Base-by-base conservation (phyloP, 2,113 vertebrate species). In the Trachemys scripta region DNA sequence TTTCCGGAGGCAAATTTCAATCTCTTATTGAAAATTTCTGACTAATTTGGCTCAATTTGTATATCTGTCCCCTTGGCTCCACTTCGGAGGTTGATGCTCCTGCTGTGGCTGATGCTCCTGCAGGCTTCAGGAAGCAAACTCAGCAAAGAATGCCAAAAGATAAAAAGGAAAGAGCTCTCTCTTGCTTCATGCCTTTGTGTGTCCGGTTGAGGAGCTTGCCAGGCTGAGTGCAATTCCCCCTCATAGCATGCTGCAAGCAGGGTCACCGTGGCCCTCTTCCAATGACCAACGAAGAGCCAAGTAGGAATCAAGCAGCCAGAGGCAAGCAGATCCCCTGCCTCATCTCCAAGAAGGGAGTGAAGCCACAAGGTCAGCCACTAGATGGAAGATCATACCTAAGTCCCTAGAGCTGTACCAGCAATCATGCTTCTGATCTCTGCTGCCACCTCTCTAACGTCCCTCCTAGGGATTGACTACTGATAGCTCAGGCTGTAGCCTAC, bases 261-360 rank as follows among this genome's bases (percentile, higher is more conserved):
- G 6, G 51, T 53, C 51, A 53, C 51, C 19, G 20, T 27, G 25
- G 53, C 9, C 38, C 78, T 53, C 38, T 25, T 25, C 0, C 0
- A 31, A n/a, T 14, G 69, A 29, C 31, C 53, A 31, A 42, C 3
- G 38, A 84, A 65, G 20, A 80, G 20, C 35, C 31, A 3, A 0
- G 0, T 24, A 53, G 8, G 25, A 35, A 45, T 25, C 25, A n/a
- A 35, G 62, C n/a, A 65, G 16, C 57, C 31, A 65, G 62, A 65
- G 31, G 62, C 62, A 65, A 65, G 14, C 31, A n/a, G 62, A 8
- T 65, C 31, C 31, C 31, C 62, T 65, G 62, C 31, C 31, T 17
- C 31, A n/a, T 35, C 31, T n/a, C 31, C 16, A 8, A n/a, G 29
- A 65, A 16, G 29, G 62, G 62, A 35, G 16, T 35, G 8, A 65